Base-by-base conservation (phyloP, 2,113 vertebrate species). In the Myiopsitta monachus region DNA sequence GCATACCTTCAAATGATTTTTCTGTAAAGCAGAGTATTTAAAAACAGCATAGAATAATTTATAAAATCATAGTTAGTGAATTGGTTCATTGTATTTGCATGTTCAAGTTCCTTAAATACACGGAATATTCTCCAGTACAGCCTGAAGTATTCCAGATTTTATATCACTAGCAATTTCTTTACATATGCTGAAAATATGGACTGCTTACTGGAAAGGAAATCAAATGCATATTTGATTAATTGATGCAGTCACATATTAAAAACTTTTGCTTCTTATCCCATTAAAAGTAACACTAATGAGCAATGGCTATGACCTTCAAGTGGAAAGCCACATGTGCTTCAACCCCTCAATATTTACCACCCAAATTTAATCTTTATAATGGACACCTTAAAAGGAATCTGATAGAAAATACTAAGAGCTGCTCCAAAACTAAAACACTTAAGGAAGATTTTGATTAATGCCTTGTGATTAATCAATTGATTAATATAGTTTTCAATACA, bases 401-500 rank as follows among this genome's bases (percentile, higher is more conserved):
- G 98, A 98, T 97, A 99, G 98, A 98, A 98, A 98, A 98, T 98
- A 98, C 97, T 97, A 97, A 98, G 98, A 98, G 98, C 98, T 78
- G 96, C 95, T 98, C 97, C 98, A 97, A 98, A 98, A 98, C 97
- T 98, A 97, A 98, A 98, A 98, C 98, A 98, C 98, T 98, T 97
- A 98, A 97, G 97, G 97, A 98, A 96, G 98, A 98, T 98, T 98
- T 97, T 98, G 98, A 99, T 98, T 98, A 99, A 99, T 99, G 99
- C 97, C 97, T 97, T 93, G 89, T 98, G 98, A 99, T 99, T 99
- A 99, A 99, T 99, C 99, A 99, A 98, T 99, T 99, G 99, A 99
- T 99, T 99, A 99, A 99, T 99, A 99, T 93, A 98, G 98, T 98
- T 99, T 99, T 98, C 99, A 99, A 99, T 98, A 98, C 97, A 98